Evolutionary conservation across 2,113 vertebrate species (phyloP).

Genomic region (Penelope pileata): DNA sequence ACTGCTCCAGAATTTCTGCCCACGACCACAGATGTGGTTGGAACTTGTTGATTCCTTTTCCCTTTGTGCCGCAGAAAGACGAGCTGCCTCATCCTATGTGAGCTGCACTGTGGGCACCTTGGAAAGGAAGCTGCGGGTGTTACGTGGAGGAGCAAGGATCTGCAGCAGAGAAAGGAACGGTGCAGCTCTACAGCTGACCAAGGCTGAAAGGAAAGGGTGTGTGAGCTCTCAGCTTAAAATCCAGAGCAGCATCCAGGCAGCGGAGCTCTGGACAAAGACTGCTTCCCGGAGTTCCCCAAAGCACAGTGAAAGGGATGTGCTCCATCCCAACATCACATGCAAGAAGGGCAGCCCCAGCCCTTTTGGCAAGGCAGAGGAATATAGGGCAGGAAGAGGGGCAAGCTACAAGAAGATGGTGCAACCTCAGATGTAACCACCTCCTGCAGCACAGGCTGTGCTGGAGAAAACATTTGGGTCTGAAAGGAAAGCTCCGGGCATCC

Average conservation of each 20-base stretch:
- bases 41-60: neutral
- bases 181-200: fast-evolving
- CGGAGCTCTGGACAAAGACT: neutral
- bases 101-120: neutral
- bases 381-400: neutral
- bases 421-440: neutral
- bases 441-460: neutral
- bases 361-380: neutral
- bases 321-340: neutral
- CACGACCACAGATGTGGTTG: neutral
- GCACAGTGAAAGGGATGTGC: neutral
- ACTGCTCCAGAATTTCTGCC: neutral
- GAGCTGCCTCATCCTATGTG: neutral
- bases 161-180: neutral
- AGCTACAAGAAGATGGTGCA: neutral
- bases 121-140: neutral
- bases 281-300: neutral
- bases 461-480: neutral
- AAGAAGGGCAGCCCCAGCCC: neutral
- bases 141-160: neutral
- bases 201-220: neutral
- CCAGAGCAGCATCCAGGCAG: neutral
- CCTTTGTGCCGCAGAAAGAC: neutral
- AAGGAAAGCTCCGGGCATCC: neutral
- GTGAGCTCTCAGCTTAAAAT: neutral